Conservation (phyloP, 2,797 vertebrate genomes). For the Neosilurus mollespiculum region DNA sequence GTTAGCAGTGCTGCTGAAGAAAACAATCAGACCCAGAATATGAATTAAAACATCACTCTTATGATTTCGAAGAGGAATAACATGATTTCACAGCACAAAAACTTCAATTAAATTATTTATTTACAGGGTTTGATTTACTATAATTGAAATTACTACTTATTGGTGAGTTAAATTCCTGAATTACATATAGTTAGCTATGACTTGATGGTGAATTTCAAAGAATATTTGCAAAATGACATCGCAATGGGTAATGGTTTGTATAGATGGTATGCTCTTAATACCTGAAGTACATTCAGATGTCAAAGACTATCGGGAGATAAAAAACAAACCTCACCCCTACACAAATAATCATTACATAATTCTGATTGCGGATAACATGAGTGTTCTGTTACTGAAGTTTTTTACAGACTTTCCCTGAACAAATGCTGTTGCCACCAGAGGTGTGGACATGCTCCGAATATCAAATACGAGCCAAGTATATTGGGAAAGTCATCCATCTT, state of each 20-base stretch:
- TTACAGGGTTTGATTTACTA: too few relatives aligned
- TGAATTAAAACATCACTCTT: background rate
- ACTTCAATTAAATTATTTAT: background rate
- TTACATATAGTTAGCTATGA: background rate
- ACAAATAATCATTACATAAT: background rate
- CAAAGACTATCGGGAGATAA: too few relatives aligned
- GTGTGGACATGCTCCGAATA: background rate
- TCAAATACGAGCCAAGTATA: conserved; percentile 9
- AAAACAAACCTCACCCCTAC: too few relatives aligned
- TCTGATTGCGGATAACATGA: background rate
- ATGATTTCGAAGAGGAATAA: background rate
- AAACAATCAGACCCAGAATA: too few relatives aligned
- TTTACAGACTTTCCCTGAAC: background rate
- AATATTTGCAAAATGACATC: too few relatives aligned
- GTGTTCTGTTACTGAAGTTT: background rate
- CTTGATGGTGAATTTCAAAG: background rate
- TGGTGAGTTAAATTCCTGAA: background rate
- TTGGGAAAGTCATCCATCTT: conserved; percentile 2
- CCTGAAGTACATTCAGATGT: background rate
- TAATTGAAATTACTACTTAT: background rate
- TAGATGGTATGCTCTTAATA: background rate
- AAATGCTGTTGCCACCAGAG: background rate
- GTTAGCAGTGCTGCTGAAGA: conserved; percentile 9
- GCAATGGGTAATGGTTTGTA: too few relatives aligned
- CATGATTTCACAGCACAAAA: background rate